A percentile compares a stretch with the other conserved stretches of the same genome.
Evolutionary conservation across 2,113 vertebrate species (phyloP).

Genomic region (Athene cunicularia): DNA sequence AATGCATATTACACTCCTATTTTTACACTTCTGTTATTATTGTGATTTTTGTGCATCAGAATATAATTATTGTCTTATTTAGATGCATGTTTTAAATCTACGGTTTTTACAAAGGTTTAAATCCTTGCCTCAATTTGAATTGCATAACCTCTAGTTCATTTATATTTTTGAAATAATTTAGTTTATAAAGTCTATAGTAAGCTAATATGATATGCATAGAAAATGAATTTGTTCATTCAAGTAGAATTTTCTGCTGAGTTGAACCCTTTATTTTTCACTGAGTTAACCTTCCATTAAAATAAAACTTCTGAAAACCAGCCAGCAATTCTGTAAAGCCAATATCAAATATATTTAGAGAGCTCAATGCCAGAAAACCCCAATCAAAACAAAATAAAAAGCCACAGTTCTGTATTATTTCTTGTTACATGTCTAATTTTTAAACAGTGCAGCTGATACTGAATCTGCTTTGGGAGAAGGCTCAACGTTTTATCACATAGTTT

Average conservation of each 20-base stretch:
- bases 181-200: constrained; percentile 32
- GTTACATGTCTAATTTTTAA: not conserved
- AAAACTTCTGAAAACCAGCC: constrained; percentile 43
- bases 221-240: constrained; percentile 68
- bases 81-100: constrained; percentile 32
- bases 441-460: not conserved
- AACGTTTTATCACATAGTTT: not conserved
- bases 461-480: not conserved
- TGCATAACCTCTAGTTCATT: constrained; percentile 26
- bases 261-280: constrained; percentile 49
- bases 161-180: constrained; percentile 44
- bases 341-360: constrained; percentile 7
- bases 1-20: not conserved
- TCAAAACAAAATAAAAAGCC: not conserved
- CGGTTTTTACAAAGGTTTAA: constrained; percentile 21
- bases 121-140: constrained; percentile 28
- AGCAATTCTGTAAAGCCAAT: constrained; percentile 14
- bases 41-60: constrained; percentile 19
- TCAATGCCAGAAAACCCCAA: not conserved
- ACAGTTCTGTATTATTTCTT: not conserved
- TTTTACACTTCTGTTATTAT: constrained; percentile 6
- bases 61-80: constrained; percentile 45
- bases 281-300: constrained; percentile 46
- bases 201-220: constrained; percentile 38
- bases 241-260: constrained; percentile 63